Evolutionary conservation across 2,113 vertebrate species (phyloP).

Genomic region (Paratilapia polleni): DNA sequence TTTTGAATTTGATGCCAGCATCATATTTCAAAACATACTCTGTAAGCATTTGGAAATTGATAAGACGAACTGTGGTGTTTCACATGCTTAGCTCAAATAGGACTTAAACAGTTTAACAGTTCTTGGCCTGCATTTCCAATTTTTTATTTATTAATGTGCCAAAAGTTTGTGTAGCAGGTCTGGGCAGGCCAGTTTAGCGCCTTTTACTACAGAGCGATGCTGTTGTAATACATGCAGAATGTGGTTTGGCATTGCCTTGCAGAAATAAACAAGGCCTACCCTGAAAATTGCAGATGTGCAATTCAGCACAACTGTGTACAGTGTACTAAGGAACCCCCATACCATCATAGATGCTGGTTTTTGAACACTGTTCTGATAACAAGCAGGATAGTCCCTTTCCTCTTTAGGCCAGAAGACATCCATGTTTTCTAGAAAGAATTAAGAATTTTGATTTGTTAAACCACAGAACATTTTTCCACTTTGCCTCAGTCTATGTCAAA

Average conservation of each 20-base stretch:
- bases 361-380: neutral
- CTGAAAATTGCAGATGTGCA: neutral
- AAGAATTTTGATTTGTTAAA: neutral
- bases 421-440: neutral
- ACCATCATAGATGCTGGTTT: neutral
- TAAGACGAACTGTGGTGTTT: neutral
- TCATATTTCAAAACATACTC: too few relatives aligned
- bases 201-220: neutral
- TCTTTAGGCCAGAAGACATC: neutral
- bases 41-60: too few relatives aligned
- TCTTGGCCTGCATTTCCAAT: neutral
- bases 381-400: neutral
- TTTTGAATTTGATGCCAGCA: too few relatives aligned
- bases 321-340: neutral
- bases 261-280: conserved; percentile 5
- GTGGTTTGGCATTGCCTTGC: neutral
- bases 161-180: neutral
- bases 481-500: neutral
- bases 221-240: neutral
- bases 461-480: neutral
- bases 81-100: neutral
- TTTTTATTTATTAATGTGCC: neutral
- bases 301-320: neutral
- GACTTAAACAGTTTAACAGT: neutral
- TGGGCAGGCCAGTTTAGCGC: neutral